A percentile compares a stretch with the other conserved stretches of the same genome.
Evolutionary conservation across 30 jellyfish, hydroid and myxozoan genomes (phyloP).

Genomic region (Hydractinia echinata): DNA sequence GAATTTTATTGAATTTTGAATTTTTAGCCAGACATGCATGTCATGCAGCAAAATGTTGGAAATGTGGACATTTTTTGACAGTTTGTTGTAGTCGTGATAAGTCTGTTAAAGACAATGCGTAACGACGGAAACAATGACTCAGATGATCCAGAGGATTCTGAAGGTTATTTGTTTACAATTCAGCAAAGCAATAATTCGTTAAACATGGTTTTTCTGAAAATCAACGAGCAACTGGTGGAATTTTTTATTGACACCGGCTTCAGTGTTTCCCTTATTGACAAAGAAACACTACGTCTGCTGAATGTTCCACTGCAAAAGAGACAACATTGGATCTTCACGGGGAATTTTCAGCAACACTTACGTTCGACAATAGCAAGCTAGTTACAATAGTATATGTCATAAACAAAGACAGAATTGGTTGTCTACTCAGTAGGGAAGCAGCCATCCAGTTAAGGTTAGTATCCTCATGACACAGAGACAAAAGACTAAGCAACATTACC

Average conservation of each 20-base stretch:
- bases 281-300: neutral
- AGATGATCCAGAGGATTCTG: neutral
- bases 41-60: too few relatives aligned
- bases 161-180: neutral
- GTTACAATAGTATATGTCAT: neutral
- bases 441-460: neutral
- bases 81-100: too few relatives aligned
- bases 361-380: neutral
- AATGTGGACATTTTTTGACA: too few relatives aligned
- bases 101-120: too few relatives aligned
- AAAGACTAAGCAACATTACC: neutral
- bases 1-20: too few relatives aligned
- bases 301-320: too few relatives aligned
- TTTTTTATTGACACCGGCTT: neutral
- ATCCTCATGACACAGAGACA: neutral
- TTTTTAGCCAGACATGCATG: too few relatives aligned
- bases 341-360: too few relatives aligned
- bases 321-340: too few relatives aligned
- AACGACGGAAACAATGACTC: too few relatives aligned
- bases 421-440: conserved; percentile 4
- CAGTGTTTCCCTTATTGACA: neutral
- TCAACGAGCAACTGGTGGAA: neutral
- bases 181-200: neutral
- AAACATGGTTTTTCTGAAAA: neutral
- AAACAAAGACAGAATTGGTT: neutral